Base-by-base conservation (phyloP, 2,888 invertebrate species). In the Lacanobia wlatinum region DNA sequence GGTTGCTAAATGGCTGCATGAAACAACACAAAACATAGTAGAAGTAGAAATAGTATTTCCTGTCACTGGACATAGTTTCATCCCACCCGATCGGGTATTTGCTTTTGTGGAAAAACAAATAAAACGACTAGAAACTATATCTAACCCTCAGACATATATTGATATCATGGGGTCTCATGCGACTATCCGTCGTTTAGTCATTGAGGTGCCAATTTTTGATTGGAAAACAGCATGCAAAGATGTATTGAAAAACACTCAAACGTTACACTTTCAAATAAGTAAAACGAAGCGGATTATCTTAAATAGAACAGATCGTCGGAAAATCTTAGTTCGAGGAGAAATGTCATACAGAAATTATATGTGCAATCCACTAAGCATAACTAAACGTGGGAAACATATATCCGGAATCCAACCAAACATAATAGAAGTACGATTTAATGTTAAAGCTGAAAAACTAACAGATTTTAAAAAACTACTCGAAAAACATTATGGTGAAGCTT, bases 221-320 rank as follows among this genome's bases (percentile, higher is more conserved):
- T 43, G 43, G 43, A 43, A 43, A 14, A 43, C 43, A 14, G 43
- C 43, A 14, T 43, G 43, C 14, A 43, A 43, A 43, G 43, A 43
- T 43, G 43, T 43, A 14, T 14, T 43, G 14, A 43, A 43, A 78
- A 70, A 53, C 67, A 79, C 83, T n/a, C 74, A 79, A 59, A 78
- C 46, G 40, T 73, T 78, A 62, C 81, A 83, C 65, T 83, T 84
- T 63, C 75, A 83, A 73, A 80, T 83, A 73, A 83, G 76, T 59
- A 82, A 78, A 70, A 58, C 56, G 23, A 83, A 83, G 60, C 59
- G 83, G 48, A 78, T 82, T 69, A 75, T 69, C 43, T 14, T 43
- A 43, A 43, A 43, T 14, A 43, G 14, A 14, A 43, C 43, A 43
- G 43, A 43, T 14, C 43, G 43, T 43, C 43, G 40, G 40, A 43